These are phyloP conservation scores for Aspidiotus rigidus DNA, from an alignment of 2,888 invertebrate genomes.

Conservation along the genomic window DNA sequence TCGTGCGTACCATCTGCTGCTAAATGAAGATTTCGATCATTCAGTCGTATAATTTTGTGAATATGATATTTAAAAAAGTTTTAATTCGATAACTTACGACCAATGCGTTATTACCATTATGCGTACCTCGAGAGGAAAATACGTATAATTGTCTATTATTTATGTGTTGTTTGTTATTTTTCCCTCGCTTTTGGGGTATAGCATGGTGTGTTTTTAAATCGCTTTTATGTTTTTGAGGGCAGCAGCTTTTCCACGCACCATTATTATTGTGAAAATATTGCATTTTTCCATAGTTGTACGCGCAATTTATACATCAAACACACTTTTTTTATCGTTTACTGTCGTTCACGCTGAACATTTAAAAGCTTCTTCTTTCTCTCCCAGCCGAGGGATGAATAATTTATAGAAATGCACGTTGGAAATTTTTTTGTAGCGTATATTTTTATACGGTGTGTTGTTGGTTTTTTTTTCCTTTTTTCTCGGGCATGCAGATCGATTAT, in stretches of 20 bases:
- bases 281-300: neutral
- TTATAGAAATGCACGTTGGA: neutral
- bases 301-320: conserved; percentile 2
- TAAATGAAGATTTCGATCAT: no score
- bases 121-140: no score
- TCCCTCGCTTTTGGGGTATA: neutral
- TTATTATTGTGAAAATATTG: conserved; percentile 1
- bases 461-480: no score
- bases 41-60: no score
- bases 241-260: neutral
- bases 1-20: no score
- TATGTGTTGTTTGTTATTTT: no score
- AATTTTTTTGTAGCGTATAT: neutral
- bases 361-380: conserved; percentile 2
- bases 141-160: no score
- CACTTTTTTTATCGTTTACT: neutral
- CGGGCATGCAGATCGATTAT: no score
- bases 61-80: no score
- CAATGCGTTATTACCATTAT: no score
- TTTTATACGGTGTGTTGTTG: no score
- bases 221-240: neutral
- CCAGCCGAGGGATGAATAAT: neutral
- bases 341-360: neutral
- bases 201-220: conserved; percentile 1
- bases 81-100: no score